Conservation (phyloP, 2,113 vertebrate species). For the Callospermophilus lateralis region DNA sequence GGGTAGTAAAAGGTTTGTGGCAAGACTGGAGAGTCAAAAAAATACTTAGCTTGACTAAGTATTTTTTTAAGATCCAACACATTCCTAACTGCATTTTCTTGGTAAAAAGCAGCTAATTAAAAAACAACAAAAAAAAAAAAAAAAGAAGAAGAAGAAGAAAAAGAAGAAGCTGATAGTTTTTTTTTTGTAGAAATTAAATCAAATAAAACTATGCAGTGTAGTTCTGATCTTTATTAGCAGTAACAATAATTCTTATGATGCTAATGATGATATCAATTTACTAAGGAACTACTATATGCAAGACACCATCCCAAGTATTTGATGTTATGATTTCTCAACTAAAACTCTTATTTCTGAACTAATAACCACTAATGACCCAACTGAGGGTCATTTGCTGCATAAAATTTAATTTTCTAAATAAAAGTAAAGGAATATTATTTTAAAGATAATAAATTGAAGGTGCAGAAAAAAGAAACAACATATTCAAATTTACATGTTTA, state of each 20-base stretch:
- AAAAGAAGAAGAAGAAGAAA: no score
- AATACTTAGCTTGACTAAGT: neutral
- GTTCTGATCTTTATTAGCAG: no score
- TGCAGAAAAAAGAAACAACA: neutral
- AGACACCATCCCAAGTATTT: neutral
- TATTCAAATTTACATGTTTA: neutral
- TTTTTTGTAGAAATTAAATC: neutral
- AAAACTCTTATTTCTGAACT: neutral
- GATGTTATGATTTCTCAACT: neutral
- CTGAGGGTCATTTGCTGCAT: neutral
- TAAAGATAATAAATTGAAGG: neutral
- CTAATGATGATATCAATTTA: neutral
- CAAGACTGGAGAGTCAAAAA: neutral
- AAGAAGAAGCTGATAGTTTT: neutral
- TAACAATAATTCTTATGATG: neutral
- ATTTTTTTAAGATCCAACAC: neutral
- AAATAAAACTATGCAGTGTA: neutral
- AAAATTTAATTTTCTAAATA: neutral
- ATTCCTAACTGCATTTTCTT: neutral
- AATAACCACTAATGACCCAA: neutral
- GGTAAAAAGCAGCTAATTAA: neutral
- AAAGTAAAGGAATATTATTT: neutral
- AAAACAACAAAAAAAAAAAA: no score
- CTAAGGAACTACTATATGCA: neutral
- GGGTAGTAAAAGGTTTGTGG: neutral